phyloP scores from a whole-genome alignment of 2,888 invertebrate genomes.

The Agrilus mali region DNA sequence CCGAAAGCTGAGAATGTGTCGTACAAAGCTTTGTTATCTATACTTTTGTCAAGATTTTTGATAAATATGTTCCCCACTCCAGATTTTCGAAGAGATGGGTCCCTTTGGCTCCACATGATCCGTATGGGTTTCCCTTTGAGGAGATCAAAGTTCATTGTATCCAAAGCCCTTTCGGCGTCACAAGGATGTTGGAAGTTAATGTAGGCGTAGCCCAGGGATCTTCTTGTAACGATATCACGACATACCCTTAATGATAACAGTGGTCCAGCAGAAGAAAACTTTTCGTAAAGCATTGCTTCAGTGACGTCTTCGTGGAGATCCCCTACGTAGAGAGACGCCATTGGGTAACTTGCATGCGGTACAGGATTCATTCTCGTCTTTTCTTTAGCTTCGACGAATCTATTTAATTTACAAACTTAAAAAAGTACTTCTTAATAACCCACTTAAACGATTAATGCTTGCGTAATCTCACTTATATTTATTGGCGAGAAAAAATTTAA shows the following conservation, averaged over 20 bases:
- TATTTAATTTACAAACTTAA: no score
- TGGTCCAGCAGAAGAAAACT: constrained; percentile 96
- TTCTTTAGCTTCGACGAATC: no score
- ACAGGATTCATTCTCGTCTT: constrained; percentile 23
- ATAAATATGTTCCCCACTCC: constrained; percentile 99
- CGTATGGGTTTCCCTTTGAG: constrained; percentile 95
- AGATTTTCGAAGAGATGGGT: constrained; percentile 93
- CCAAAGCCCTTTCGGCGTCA: constrained; percentile 97
- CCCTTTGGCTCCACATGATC: constrained; percentile 99
- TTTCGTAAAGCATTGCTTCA: constrained; percentile 98
- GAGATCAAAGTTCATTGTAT: constrained; percentile 99
- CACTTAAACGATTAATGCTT: no score
- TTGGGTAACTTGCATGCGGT: constrained; percentile 55
- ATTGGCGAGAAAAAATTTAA: no score
- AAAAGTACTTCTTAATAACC: no score
- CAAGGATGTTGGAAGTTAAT: constrained; percentile 99
- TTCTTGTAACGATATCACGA: constrained; percentile 91
- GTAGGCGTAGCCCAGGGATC: constrained; percentile 98
- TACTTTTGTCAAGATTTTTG: constrained; percentile 95
- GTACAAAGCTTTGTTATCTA: constrained; percentile 98
- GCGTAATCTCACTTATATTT: no score
- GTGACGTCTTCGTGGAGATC: constrained; percentile 97
- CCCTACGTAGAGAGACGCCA: constrained; percentile 98
- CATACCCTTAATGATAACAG: constrained; percentile 97
- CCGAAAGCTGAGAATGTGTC: constrained; percentile 99